phyloP scores from a whole-genome alignment of 2,888 invertebrate species.

The Lasioglossum calceatum region DNA sequence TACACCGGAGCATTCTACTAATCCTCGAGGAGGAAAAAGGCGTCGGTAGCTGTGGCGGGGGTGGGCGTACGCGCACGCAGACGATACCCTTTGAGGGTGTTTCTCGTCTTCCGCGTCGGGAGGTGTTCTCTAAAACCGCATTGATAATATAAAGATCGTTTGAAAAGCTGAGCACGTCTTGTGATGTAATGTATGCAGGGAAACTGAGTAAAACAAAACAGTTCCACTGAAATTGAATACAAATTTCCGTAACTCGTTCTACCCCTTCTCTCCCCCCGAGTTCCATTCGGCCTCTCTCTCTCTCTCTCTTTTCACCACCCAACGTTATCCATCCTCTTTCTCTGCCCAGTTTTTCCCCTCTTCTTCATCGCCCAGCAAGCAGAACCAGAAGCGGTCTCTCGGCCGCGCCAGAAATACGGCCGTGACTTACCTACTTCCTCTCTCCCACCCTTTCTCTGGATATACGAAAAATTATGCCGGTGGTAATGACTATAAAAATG shows the following conservation, averaged over 20 bases:
- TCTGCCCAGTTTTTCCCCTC: background rate
- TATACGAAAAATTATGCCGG: conserved; percentile 72
- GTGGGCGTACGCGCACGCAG: conserved; percentile 26
- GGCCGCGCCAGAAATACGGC: conserved; percentile 63
- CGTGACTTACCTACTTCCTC: conserved; percentile 44
- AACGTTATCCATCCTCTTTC: background rate
- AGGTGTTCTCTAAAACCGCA: conserved; percentile 69
- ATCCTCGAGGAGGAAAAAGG: conserved; percentile 26
- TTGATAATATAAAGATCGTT: conserved; percentile 76
- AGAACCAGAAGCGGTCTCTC: background rate
- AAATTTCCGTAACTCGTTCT: conserved; percentile 70
- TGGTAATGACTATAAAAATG: conserved; percentile 74
- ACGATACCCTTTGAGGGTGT: conserved; percentile 33
- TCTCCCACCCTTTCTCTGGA: conserved; percentile 43
- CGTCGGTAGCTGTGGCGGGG: background rate
- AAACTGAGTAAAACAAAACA: conserved; percentile 77
- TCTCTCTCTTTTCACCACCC: background rate
- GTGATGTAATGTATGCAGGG: conserved; percentile 74
- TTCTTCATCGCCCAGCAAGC: background rate
- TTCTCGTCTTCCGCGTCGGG: conserved; percentile 25
- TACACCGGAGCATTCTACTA: conserved; percentile 36
- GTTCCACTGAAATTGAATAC: conserved; percentile 78
- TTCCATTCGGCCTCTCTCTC: conserved; percentile 9
- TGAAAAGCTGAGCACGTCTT: conserved; percentile 73
- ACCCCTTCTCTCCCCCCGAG: background rate